Base-by-base conservation (phyloP, 2,797 vertebrate genomes). In the Acanthiza pusilla region DNA sequence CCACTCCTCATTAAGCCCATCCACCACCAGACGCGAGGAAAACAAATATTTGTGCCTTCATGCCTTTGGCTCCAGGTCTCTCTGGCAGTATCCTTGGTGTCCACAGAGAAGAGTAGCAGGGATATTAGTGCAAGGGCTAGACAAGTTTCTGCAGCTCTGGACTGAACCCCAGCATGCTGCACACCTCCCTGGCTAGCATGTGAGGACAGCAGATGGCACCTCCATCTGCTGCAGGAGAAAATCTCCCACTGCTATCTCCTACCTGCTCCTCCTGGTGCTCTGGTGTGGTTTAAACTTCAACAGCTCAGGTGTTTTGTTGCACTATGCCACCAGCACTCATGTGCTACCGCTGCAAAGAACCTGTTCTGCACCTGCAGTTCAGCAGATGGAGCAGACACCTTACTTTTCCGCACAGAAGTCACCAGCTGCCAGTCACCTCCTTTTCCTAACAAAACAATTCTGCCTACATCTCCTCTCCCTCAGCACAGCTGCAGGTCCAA, bases 401-500 rank as follows among this genome's bases (percentile, higher is more conserved):
- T 61, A 22, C 22, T 66, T 50, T 42, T 73, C 55, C 36, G 45
- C 22, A 34, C 16, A 78, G 66, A 70, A 53, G 17, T 32, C 55
- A 81, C 14, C 29, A 80, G 30, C 42, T 66, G 47, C 15, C 45
- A 68, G 45, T 60, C 27, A 50, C 9, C 9, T 78, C 34, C 43
- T 67, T 67, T 63, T 58, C 29, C 50, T 48, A 89, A 32, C 13
- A 16, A 20, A 58, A 21, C 2, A 62, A 23, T 65, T 70, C 21
- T 75, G 29, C 10, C 21, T 65, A 34, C 15, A 42, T 42, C 40
- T 42, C 3, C 26, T 38, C 19, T 61, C 20, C 25, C 32, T 38
- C 45, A 32, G 38, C 4, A 32, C 8, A 73, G 13, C 15, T 54
- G 53, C 0, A 0, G 9, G 23, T 66, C 54, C 45, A 62, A 18